These are phyloP conservation scores for Protophormia terraenovae DNA, from an alignment of 2,888 invertebrate species.

Conservation along the genomic window DNA sequence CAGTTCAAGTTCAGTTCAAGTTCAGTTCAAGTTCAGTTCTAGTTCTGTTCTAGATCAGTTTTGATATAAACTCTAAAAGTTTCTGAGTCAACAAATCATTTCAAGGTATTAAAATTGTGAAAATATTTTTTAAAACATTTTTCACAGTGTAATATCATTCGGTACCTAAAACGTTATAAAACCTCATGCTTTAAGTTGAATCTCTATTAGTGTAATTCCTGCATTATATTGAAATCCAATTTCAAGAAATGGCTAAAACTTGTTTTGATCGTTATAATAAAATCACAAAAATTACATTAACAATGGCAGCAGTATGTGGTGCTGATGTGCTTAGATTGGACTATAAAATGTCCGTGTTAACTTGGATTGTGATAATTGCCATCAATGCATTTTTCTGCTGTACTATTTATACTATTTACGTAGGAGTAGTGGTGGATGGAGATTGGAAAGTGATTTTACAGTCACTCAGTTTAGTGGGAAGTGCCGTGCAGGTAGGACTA, in stretches of 20 bases:
- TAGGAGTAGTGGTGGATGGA: slow-evolving; percentile 67
- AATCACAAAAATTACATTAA: not conserved
- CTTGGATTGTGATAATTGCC: slow-evolving; percentile 65
- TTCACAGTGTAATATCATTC: not conserved
- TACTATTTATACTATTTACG: slow-evolving; percentile 72
- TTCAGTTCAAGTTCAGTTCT: no score
- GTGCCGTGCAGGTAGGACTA: slow-evolving; percentile 68
- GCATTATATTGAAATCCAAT: not conserved
- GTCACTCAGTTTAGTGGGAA: slow-evolving; percentile 69
- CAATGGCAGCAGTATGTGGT: slow-evolving; percentile 66
- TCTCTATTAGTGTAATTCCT: not conserved
- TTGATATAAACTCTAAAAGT: no score
- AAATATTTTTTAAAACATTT: not conserved
- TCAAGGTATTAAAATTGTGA: no score
- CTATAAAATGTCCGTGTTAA: slow-evolving; percentile 68
- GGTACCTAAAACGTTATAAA: not conserved
- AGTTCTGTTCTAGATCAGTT: no score
- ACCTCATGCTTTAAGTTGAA: not conserved
- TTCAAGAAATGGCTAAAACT: slow-evolving; percentile 1
- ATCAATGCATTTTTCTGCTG: slow-evolving; percentile 66
- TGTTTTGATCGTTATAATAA: slow-evolving; percentile 2
- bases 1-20: no score
- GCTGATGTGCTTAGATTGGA: slow-evolving; percentile 70
- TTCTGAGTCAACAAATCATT: no score
- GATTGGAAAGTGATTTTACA: slow-evolving; percentile 72